Conservation (phyloP, 2,888 invertebrate genomes). For the Saturnia pavonia region DNA sequence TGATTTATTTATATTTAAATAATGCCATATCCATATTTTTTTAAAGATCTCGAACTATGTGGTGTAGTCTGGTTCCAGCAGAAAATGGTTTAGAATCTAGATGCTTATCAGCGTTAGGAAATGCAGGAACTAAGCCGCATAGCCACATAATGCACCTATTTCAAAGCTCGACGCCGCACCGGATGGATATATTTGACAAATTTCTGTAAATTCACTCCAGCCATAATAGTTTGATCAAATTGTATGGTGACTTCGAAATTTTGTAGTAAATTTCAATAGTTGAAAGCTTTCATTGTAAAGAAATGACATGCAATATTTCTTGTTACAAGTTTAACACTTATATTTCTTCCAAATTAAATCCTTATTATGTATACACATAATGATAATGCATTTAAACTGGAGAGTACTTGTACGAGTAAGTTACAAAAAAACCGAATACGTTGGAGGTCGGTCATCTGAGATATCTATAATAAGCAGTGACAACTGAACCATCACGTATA, state of each 20-base stretch:
- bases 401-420: background rate
- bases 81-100: constrained; percentile 55
- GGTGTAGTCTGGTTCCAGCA: constrained; percentile 39
- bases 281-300: background rate
- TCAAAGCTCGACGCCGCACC: constrained; percentile 27
- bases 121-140: constrained; percentile 40
- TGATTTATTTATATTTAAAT: background rate
- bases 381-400: background rate
- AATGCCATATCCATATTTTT: constrained; percentile 10
- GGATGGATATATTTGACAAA: constrained; percentile 15
- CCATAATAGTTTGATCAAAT: background rate
- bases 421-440: background rate
- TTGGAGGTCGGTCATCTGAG: background rate
- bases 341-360: too few species aligned
- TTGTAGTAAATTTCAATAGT: background rate
- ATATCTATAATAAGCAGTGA: background rate
- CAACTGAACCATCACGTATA: background rate
- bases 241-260: background rate
- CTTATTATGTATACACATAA: too few species aligned
- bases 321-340: too few species aligned
- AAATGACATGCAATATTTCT: too few species aligned
- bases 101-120: constrained; percentile 57
- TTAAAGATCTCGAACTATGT: constrained; percentile 29
- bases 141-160: constrained; percentile 33
- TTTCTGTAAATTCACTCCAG: background rate